Conservation (phyloP, 2,113 vertebrate genomes). For the Phalacrocorax brasilianus region DNA sequence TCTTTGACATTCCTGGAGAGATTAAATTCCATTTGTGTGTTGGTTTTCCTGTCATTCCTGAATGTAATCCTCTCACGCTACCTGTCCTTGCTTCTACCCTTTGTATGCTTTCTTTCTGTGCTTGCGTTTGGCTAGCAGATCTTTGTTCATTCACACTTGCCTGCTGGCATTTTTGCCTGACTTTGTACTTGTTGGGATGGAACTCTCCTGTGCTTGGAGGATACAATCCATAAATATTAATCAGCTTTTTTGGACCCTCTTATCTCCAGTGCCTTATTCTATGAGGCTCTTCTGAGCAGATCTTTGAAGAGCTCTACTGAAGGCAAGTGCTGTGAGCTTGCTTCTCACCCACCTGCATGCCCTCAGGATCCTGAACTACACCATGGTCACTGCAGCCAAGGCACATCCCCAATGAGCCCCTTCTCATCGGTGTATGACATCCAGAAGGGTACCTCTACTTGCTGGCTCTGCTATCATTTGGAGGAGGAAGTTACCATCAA, state of each 20-base stretch:
- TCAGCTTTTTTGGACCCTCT: background rate
- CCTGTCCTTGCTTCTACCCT: background rate
- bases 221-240: background rate
- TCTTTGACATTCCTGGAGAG: background rate
- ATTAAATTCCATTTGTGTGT: background rate
- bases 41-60: background rate
- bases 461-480: background rate
- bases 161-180: background rate
- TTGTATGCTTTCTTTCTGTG: background rate
- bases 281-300: background rate
- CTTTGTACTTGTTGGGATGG: background rate
- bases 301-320: background rate
- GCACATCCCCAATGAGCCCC: fast-evolving
- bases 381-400: background rate
- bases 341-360: background rate
- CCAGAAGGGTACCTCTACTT: background rate
- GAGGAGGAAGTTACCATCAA: background rate
- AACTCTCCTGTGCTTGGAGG: background rate
- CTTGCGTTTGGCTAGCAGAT: background rate
- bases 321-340: background rate
- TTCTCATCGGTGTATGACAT: background rate
- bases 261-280: background rate
- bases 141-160: background rate
- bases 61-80: background rate
- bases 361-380: background rate